Evolutionary conservation across 2,797 vertebrate genomes (phyloP).

Genomic region (Pteropus rufus): DNA sequence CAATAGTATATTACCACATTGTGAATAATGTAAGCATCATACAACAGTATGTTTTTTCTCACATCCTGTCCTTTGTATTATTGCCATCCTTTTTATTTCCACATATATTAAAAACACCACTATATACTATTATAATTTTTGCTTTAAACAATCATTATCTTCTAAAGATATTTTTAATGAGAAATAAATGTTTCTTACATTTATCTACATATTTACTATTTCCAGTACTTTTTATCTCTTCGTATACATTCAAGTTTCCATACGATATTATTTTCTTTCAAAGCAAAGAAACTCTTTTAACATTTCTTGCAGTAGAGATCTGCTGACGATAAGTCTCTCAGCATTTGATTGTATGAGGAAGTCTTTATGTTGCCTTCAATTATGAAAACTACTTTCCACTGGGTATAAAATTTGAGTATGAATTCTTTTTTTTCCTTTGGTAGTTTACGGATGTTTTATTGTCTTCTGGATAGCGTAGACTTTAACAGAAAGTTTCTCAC

Average conservation of each 20-base stretch:
- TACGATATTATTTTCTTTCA: background rate
- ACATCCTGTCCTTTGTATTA: background rate
- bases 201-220: background rate
- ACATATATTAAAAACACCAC: background rate
- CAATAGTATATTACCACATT: no score
- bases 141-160: background rate
- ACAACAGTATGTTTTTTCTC: background rate
- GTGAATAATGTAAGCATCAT: background rate
- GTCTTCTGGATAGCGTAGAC: background rate
- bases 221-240: background rate
- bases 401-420: background rate
- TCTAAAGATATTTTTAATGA: background rate
- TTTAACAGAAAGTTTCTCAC: background rate
- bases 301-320: background rate
- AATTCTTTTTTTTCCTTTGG: background rate
- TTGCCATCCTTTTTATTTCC: background rate
- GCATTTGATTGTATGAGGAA: background rate
- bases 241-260: background rate
- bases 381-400: background rate
- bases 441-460: background rate
- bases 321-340: no score
- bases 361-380: background rate
- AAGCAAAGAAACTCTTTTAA: background rate
- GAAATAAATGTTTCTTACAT: background rate
- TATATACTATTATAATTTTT: background rate